A percentile compares a stretch with the other conserved stretches of the same genome.
Evolutionary conservation across 1,140 invertebrate species (phyloP).

Genomic region (Trypoxylus dichotomus): DNA sequence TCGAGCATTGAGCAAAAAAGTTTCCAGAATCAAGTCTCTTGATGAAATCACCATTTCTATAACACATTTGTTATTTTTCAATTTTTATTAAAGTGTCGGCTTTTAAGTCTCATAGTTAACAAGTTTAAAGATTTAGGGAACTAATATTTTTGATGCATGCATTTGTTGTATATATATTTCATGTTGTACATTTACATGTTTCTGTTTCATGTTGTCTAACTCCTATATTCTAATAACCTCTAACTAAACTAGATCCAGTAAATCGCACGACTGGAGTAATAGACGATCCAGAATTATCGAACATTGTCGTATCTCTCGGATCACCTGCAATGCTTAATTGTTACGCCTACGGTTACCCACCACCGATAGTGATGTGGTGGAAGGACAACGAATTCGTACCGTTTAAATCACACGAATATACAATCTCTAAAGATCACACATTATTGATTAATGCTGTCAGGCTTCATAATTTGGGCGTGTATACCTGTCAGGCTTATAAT

Average conservation of each 20-base stretch:
- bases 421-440: constrained; percentile 73
- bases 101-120: no score
- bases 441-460: constrained; percentile 73
- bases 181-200: no score
- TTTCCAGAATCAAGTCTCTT: no score
- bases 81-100: no score
- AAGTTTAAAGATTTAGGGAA: no score
- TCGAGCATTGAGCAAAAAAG: no score
- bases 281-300: constrained; percentile 59
- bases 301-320: constrained; percentile 70
- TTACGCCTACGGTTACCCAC: constrained; percentile 80
- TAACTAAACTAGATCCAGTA: constrained; percentile 27
- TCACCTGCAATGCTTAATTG: constrained; percentile 73
- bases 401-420: constrained; percentile 68
- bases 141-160: no score
- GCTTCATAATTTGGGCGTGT: constrained; percentile 73
- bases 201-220: background rate
- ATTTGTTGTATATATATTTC: no score
- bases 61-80: no score
- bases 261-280: constrained; percentile 56
- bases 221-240: background rate
- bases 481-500: constrained; percentile 85
- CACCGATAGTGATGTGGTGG: constrained; percentile 85
- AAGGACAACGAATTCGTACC: constrained; percentile 71
- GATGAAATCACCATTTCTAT: no score